Evolutionary conservation across 2,797 vertebrate species (phyloP).

Genomic region (Enteromius thamalakanensis): DNA sequence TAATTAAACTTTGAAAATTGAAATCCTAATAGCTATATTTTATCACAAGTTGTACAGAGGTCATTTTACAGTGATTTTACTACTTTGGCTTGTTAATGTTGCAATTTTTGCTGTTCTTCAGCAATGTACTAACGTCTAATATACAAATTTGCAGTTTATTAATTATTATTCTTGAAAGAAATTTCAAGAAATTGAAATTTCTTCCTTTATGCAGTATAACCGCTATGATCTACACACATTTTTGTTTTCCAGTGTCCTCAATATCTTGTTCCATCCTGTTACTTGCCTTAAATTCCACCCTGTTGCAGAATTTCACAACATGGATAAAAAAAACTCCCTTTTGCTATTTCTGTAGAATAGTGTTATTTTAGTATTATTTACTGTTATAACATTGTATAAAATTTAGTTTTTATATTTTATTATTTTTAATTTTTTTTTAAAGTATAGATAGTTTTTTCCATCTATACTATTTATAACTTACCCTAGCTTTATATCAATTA

Average conservation of each 20-base stretch:
- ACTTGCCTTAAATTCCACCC: background rate
- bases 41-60: background rate
- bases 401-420: background rate
- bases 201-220: background rate
- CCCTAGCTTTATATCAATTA: background rate
- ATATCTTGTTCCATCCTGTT: background rate
- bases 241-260: background rate
- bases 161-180: background rate
- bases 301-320: background rate
- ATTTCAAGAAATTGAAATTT: background rate
- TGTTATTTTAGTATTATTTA: background rate
- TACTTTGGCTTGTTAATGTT: background rate
- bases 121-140: background rate
- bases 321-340: background rate
- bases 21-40: background rate
- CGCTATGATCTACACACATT: background rate
- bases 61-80: background rate
- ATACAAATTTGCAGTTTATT: background rate
- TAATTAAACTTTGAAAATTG: background rate
- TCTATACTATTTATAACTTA: background rate
- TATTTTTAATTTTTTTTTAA: background rate
- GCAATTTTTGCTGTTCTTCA: background rate
- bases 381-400: background rate
- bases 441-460: too few species aligned
- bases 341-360: background rate